Evolutionary conservation across 2,113 vertebrate genomes (phyloP), one percentile per base, ranked within the genome.

Genomic region (Lophius piscatorius): DNA sequence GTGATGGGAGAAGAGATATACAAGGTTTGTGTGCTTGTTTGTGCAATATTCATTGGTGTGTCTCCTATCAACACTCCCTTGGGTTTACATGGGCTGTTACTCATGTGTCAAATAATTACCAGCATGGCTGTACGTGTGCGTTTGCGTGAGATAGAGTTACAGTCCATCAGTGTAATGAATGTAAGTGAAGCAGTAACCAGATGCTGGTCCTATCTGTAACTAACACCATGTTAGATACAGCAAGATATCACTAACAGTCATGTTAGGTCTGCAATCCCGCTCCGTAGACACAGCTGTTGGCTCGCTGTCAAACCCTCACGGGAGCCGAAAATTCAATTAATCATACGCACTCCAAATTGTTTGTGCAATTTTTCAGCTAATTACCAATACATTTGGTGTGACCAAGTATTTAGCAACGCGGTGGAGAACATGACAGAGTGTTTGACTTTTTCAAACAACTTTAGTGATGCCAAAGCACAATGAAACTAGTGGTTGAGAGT

Each of bases 121-220:
- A 80, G n/a, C n/a, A 18, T 22, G 17, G 12, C 59, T 41, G 61
- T 17, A 21, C 42, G 23, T 55, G 47, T 60, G 51, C 31, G 50
- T 41, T 41, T 49, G 63, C n/a, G 62, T 38, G 46, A 11, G 77
- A 47, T 82, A 64, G 48, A 70, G 77, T 85, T 85, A 58, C 81
- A 74, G 42, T 63, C 73, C 82, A 83, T 86, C 76, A 85, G 58
- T 63, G 70, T 81, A 80, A 88, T 83, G 73, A 80, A 41, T 62
- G 70, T 39, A 78, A 71, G 61, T 57, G 31, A 59, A 82, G 72
- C 64, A 21, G 74, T 68, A 82, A 83, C 46, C 38, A 70, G 64
- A 80, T 64, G 47, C 82, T 2, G 8, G 21, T 59, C 21, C 54
- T 29, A 74, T 78, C 80, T 84, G 78, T 83, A 80, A 86, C 75